phyloP scores from a whole-genome alignment of 2,888 invertebrate species.

The Agrochola lychnidis region DNA sequence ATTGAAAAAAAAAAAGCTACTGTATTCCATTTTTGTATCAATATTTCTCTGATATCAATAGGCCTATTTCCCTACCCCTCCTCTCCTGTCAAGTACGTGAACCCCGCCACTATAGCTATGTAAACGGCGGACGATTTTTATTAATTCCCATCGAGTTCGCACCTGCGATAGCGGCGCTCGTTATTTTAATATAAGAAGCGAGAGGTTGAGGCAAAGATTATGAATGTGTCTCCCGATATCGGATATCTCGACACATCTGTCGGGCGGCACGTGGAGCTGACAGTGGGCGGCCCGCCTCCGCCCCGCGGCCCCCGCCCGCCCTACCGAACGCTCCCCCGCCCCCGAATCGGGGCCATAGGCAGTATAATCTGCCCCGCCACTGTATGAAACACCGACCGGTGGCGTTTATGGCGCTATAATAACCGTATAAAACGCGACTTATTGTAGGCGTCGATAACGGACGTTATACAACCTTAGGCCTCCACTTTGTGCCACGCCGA shows the following conservation, averaged over 20 bases:
- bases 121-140: slow-evolving; percentile 75
- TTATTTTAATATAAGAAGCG: slow-evolving; percentile 88
- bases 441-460: slow-evolving; percentile 90
- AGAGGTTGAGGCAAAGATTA: slow-evolving; percentile 88
- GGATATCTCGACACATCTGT: slow-evolving; percentile 90
- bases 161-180: slow-evolving; percentile 82
- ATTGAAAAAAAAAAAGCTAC: slow-evolving; percentile 20
- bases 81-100: slow-evolving; percentile 37
- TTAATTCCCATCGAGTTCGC: slow-evolving; percentile 82
- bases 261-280: slow-evolving; percentile 88
- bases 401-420: slow-evolving; percentile 90
- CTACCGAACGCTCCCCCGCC: slow-evolving; percentile 63
- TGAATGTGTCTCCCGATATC: slow-evolving; percentile 90
- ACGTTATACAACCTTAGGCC: slow-evolving; percentile 86
- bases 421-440: slow-evolving; percentile 91
- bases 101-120: slow-evolving; percentile 60
- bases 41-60: slow-evolving; percentile 53
- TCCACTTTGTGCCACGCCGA: slow-evolving; percentile 76
- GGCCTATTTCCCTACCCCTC: slow-evolving; percentile 46
- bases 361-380: slow-evolving; percentile 89
- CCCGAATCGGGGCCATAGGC: slow-evolving; percentile 82
- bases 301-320: slow-evolving; percentile 58
- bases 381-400: slow-evolving; percentile 90
- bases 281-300: slow-evolving; percentile 80
- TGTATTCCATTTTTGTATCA: slow-evolving; percentile 42